A percentile compares a stretch with the other conserved stretches of the same genome.
Evolutionary conservation across 2,797 vertebrate genomes (phyloP).

Genomic region (Onychomys leucogaster): DNA sequence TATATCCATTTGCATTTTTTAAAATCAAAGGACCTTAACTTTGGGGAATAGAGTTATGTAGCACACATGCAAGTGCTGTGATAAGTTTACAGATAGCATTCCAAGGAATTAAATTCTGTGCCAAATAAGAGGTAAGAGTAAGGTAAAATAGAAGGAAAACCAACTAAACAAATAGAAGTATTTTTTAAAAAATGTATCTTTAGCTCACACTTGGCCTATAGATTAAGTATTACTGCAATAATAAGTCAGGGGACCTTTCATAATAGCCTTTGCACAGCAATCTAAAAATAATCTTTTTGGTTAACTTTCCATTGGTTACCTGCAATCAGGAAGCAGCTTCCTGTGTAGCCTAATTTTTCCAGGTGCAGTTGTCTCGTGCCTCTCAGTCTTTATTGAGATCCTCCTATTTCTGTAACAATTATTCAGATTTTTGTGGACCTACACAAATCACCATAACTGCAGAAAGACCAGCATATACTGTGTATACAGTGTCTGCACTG

Average conservation of each 20-base stretch:
- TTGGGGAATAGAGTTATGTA: background rate
- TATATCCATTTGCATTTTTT: background rate
- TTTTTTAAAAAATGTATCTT: background rate
- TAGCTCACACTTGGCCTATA: background rate
- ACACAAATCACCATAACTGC: background rate
- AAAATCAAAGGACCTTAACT: background rate
- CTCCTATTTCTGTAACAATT: background rate
- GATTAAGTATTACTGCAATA: background rate
- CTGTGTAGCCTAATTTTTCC: background rate
- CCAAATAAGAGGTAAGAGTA: background rate
- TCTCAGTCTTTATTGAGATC: background rate
- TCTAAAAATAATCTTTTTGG: background rate
- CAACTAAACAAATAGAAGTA: background rate
- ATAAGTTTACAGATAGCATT: background rate
- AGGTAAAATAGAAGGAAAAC: background rate
- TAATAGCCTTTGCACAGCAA: background rate
- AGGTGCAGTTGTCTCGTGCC: background rate
- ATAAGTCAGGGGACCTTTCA: background rate
- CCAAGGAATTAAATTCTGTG: constrained; percentile 11
- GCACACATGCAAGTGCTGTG: background rate
- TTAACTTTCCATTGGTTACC: background rate
- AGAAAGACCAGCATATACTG: background rate
- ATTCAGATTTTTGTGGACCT: background rate
- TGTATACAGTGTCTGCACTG: too few relatives aligned
- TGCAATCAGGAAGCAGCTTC: background rate